These are phyloP conservation scores for Hypolimnas misippus DNA, from an alignment of 2,888 invertebrate genomes.

Conservation along the genomic window DNA sequence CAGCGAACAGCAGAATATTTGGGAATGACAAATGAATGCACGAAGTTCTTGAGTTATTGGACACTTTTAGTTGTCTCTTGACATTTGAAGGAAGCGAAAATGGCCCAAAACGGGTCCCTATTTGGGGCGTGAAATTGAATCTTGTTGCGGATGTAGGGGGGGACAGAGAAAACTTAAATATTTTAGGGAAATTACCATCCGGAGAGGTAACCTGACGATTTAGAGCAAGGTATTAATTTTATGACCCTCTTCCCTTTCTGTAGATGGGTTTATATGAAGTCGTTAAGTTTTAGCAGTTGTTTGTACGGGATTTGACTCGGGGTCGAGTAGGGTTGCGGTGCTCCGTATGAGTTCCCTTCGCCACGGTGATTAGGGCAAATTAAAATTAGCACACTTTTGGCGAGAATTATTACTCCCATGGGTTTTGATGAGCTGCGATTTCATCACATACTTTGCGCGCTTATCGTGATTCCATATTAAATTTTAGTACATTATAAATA, in stretches of 20 bases:
- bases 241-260: constrained; percentile 71
- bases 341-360: constrained; percentile 48
- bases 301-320: constrained; percentile 65
- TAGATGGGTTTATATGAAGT: constrained; percentile 73
- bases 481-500: too few relatives aligned
- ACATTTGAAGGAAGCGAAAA: constrained; percentile 74
- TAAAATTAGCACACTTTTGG: constrained; percentile 67
- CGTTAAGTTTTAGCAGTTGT: constrained; percentile 77
- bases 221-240: constrained; percentile 81
- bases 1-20: constrained; percentile 31
- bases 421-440: constrained; percentile 7
- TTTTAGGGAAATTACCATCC: constrained; percentile 78
- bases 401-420: constrained; percentile 48
- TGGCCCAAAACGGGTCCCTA: constrained; percentile 74
- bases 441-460: not conserved
- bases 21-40: constrained; percentile 53
- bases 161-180: constrained; percentile 79
- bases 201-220: constrained; percentile 67
- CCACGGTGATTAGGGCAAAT: constrained; percentile 65
- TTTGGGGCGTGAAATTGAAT: constrained; percentile 83
- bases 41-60: constrained; percentile 62
- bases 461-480: not conserved
- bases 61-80: constrained; percentile 70
- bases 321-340: constrained; percentile 48
- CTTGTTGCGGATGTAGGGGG: constrained; percentile 79